These are phyloP conservation scores for Merops nubicus DNA, from an alignment of 2,113 vertebrate genomes.

Conservation along the genomic window DNA sequence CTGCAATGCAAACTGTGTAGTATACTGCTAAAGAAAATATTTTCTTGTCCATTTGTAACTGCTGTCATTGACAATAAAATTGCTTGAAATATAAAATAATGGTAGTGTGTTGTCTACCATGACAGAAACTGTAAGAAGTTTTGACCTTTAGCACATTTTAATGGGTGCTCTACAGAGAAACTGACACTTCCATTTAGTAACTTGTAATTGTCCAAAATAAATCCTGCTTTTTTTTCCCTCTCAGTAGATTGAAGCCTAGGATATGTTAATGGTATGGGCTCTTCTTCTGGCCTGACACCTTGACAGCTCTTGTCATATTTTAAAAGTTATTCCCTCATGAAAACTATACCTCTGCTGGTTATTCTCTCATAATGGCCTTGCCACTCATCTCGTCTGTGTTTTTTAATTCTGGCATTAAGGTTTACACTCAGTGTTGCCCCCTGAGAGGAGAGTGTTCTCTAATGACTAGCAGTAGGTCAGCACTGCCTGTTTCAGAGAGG, in stretches of 20 bases:
- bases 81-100: constrained; percentile 61
- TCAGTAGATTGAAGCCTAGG: constrained; percentile 33
- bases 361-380: constrained; percentile 10
- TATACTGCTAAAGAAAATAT: constrained; percentile 11
- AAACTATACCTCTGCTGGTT: neutral
- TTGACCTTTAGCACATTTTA: constrained; percentile 60
- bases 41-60: constrained; percentile 24
- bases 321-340: constrained; percentile 16
- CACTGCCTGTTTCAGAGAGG: neutral
- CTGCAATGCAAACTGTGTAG: neutral
- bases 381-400: neutral
- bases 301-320: constrained; percentile 62
- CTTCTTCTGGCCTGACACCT: constrained; percentile 48
- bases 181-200: constrained; percentile 54
- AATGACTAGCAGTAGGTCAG: neutral
- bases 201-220: constrained; percentile 68
- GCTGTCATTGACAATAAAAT: constrained; percentile 63
- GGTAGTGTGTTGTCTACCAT: constrained; percentile 22
- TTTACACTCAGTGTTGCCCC: neutral
- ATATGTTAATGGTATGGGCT: constrained; percentile 52
- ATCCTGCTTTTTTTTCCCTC: constrained; percentile 11
- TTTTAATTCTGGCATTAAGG: constrained; percentile 27
- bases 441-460: neutral
- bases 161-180: constrained; percentile 24
- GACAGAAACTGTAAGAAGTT: constrained; percentile 33